Conservation (phyloP, 2,888 invertebrate species). For the Mystacides longicornis region DNA sequence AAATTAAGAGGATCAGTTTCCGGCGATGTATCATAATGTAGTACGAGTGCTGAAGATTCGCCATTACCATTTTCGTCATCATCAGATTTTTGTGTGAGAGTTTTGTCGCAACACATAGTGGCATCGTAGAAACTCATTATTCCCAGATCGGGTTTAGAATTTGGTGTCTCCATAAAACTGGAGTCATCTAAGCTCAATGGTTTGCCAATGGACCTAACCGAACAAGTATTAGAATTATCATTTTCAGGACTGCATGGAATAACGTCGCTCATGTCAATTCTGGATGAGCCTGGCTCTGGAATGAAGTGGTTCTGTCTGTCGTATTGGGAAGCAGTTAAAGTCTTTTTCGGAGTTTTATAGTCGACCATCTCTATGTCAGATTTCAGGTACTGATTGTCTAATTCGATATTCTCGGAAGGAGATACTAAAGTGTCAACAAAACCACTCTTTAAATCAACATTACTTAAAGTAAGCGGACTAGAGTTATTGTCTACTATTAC, state of each 20-base stretch:
- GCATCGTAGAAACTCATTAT: conserved; percentile 28
- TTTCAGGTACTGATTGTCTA: no score
- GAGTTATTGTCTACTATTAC: no score
- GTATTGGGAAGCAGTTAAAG: conserved; percentile 33
- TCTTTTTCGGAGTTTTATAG: conserved; percentile 16
- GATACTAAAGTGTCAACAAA: background rate
- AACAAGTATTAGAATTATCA: background rate
- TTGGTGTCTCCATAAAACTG: conserved; percentile 8
- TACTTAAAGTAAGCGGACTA: background rate
- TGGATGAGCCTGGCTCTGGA: conserved; percentile 40
- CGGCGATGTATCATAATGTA: conserved; percentile 14
- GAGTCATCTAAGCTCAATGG: background rate
- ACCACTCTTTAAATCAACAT: background rate
- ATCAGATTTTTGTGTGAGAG: background rate
- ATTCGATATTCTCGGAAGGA: background rate
- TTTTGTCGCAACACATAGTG: conserved; percentile 17
- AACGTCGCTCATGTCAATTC: conserved; percentile 11
- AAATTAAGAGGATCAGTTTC: background rate
- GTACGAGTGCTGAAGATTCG: conserved; percentile 21
- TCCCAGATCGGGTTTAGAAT: conserved; percentile 19
- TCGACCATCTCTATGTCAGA: background rate
- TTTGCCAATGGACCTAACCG: background rate
- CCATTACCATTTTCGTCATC: background rate
- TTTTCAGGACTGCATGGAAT: background rate
- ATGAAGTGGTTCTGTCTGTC: conserved; percentile 36